Conservation (phyloP, 2,888 invertebrate genomes). For the Macrophya annulata region DNA sequence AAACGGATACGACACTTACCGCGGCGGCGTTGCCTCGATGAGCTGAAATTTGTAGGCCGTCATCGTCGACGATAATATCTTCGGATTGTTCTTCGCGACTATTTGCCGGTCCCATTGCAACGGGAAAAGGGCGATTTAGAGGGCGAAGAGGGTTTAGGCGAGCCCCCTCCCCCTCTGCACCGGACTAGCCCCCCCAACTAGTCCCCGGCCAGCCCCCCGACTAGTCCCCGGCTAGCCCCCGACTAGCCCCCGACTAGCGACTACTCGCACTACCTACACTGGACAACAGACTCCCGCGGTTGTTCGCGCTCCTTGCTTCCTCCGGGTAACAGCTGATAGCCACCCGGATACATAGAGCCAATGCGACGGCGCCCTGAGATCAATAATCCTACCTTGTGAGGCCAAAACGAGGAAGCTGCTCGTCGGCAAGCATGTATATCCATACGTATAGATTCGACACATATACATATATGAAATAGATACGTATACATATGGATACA, state of each 20-base stretch:
- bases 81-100: conserved; percentile 75
- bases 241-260: conserved; percentile 55
- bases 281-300: conserved; percentile 45
- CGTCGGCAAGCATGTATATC: not conserved
- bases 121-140: conserved; percentile 59
- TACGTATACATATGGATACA: not conserved
- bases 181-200: conserved; percentile 49
- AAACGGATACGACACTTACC: conserved; percentile 25
- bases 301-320: conserved; percentile 39
- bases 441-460: not conserved
- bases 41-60: conserved; percentile 73
- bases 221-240: conserved; percentile 51
- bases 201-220: conserved; percentile 55
- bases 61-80: conserved; percentile 76
- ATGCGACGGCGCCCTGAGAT: conserved; percentile 78
- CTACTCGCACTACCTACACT: conserved; percentile 54
- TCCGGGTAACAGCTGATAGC: conserved; percentile 54
- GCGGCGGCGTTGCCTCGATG: conserved; percentile 36
- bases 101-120: conserved; percentile 76
- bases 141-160: conserved; percentile 53
- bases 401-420: conserved; percentile 25
- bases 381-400: conserved; percentile 77
- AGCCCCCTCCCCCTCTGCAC: conserved; percentile 40
- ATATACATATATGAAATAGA: not conserved
- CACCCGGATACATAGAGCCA: conserved; percentile 46